These are phyloP conservation scores for Anguilla megastoma DNA, from an alignment of 2,797 vertebrate species.

Conservation along the genomic window DNA sequence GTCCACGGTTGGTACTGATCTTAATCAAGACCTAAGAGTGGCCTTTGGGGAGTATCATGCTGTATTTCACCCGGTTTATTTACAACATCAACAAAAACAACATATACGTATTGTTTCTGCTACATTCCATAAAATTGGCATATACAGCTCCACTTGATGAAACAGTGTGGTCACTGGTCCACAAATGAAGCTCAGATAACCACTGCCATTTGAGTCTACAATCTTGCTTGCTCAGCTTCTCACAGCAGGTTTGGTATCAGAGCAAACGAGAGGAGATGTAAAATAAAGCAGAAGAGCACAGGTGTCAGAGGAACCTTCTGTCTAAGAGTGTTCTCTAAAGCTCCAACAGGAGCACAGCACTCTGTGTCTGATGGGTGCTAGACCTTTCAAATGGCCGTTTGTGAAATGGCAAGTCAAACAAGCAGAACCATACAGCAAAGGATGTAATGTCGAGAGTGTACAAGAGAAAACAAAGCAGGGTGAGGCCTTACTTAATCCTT, in stretches of 20 bases:
- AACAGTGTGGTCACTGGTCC: not conserved
- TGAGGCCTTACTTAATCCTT: not conserved
- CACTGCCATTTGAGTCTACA: not conserved
- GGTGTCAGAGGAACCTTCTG: not conserved
- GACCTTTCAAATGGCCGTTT: not conserved
- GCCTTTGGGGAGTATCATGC: not conserved
- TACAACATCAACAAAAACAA: too few species aligned
- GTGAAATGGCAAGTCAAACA: not conserved
- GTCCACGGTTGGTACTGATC: not conserved
- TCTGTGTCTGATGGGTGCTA: not conserved
- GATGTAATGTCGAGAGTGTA: not conserved
- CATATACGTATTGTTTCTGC: not conserved
- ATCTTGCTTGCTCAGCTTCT: not conserved
- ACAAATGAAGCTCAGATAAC: not conserved
- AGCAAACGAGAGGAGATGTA: not conserved
- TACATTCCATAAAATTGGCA: not conserved
- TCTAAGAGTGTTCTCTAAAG: not conserved
- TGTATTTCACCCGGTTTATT: not conserved
- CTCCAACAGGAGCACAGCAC: not conserved
- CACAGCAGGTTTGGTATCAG: not conserved
- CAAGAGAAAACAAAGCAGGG: not conserved
- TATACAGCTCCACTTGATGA: too few species aligned
- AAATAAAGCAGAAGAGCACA: not conserved
- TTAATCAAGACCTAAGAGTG: not conserved
- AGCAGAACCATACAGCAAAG: not conserved